Percentiles rank a stretch among this genome's conserved stretches.
phyloP scores from a whole-genome alignment of 1,140 invertebrate species.

The Eriosoma lanigerum region DNA sequence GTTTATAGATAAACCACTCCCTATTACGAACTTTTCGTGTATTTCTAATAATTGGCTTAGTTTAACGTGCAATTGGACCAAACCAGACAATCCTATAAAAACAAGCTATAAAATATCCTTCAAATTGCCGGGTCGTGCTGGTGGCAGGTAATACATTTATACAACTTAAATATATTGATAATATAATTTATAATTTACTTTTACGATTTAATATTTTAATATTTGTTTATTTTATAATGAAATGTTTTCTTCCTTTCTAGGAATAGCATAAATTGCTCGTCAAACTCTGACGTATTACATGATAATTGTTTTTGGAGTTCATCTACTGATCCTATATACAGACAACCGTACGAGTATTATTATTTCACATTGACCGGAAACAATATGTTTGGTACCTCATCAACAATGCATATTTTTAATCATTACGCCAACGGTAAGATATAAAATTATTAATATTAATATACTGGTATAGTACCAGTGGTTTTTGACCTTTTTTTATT shows the following conservation, averaged over 20 bases:
- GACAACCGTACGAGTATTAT: slow-evolving; percentile 64
- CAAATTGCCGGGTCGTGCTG: slow-evolving; percentile 58
- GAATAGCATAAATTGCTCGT: slow-evolving; percentile 53
- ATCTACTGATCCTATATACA: slow-evolving; percentile 64
- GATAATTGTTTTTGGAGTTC: slow-evolving; percentile 63
- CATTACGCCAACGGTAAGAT: slow-evolving; percentile 63
- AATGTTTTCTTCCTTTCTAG: slow-evolving; percentile 49
- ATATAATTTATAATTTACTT: not conserved
- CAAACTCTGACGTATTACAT: slow-evolving; percentile 52
- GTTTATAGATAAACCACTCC: slow-evolving; percentile 58
- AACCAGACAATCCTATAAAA: slow-evolving; percentile 61
- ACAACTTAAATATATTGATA: not conserved
- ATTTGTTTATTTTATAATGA: not conserved
- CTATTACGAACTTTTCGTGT: slow-evolving; percentile 65
- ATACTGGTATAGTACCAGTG: too few species aligned
- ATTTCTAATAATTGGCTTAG: slow-evolving; percentile 69
- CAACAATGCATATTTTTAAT: slow-evolving; percentile 62
- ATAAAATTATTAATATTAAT: not conserved
- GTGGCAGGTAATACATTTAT: slow-evolving; percentile 53
- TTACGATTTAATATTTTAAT: too few species aligned
- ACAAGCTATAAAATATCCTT: slow-evolving; percentile 65
- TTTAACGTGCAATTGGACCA: slow-evolving; percentile 67
- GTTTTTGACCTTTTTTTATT: too few species aligned
- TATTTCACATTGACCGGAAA: slow-evolving; percentile 62
- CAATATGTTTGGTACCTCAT: slow-evolving; percentile 63